phyloP scores from a whole-genome alignment of 2,113 vertebrate species.

The Saimiri boliviensis region DNA sequence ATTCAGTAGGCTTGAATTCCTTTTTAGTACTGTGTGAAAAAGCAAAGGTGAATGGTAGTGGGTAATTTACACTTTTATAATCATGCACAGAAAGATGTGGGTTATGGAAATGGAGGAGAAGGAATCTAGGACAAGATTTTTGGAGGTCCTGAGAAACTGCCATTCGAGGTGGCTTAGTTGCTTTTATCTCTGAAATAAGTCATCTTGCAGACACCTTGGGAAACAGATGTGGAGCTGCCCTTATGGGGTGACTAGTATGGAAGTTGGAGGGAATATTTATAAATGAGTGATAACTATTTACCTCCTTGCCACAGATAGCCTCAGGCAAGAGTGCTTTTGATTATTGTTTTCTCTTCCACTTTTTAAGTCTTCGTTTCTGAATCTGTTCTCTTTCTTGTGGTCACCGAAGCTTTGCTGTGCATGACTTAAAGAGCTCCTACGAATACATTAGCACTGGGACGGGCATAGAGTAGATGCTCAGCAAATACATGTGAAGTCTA shows the following conservation, averaged over 20 bases:
- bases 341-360: background rate
- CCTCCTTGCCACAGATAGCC: background rate
- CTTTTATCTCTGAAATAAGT: constrained; percentile 8
- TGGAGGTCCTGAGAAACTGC: background rate
- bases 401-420: background rate
- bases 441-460: background rate
- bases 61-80: background rate
- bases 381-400: background rate
- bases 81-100: background rate
- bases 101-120: background rate
- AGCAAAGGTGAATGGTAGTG: background rate
- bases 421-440: background rate
- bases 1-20: background rate
- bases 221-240: background rate
- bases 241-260: background rate
- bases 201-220: background rate
- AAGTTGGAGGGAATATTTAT: background rate
- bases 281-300: background rate
- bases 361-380: background rate
- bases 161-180: background rate
- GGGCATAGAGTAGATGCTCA: background rate
- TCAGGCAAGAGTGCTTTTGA: background rate
- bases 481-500: background rate
- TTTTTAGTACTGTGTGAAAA: background rate
- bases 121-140: background rate